These are phyloP conservation scores for Euplagia quadripunctaria DNA, from an alignment of 2,888 invertebrate species.

Conservation along the genomic window DNA sequence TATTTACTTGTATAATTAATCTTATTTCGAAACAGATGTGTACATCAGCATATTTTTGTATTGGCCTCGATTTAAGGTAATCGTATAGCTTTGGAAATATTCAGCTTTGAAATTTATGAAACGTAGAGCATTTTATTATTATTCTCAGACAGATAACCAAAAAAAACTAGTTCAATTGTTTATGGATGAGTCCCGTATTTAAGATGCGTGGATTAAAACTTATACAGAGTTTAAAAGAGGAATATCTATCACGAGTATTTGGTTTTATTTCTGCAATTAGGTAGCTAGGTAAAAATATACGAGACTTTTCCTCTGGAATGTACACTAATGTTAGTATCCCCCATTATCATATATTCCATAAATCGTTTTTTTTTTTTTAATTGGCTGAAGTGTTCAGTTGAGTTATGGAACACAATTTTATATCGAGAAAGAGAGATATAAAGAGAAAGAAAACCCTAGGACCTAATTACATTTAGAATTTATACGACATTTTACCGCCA, in stretches of 20 bases:
- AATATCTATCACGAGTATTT: too few relatives aligned
- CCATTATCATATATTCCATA: too few relatives aligned
- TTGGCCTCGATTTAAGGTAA: not conserved
- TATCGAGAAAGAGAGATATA: too few relatives aligned
- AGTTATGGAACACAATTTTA: too few relatives aligned
- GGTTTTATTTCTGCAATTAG: too few relatives aligned
- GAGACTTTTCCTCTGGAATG: not conserved
- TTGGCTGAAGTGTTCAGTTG: too few relatives aligned
- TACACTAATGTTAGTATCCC: not conserved
- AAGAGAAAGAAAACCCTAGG: too few relatives aligned
- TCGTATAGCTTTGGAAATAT: not conserved
- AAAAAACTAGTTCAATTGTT: not conserved
- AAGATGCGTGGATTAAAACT: not conserved
- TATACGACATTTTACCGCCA: not conserved
- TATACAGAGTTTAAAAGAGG: too few relatives aligned
- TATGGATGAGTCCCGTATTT: not conserved
- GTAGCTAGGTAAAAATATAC: too few relatives aligned
- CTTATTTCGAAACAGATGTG: not conserved
- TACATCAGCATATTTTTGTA: not conserved
- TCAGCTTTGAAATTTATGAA: not conserved
- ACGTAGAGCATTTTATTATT: not conserved
- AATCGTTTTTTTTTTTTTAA: too few relatives aligned
- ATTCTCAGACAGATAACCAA: not conserved
- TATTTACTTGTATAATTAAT: not conserved
- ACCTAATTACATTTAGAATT: not conserved